Evolutionary conservation across 2,888 invertebrate genomes (phyloP), one percentile per base, ranked within the genome.

Genomic region (Thereva nobilitata): DNA sequence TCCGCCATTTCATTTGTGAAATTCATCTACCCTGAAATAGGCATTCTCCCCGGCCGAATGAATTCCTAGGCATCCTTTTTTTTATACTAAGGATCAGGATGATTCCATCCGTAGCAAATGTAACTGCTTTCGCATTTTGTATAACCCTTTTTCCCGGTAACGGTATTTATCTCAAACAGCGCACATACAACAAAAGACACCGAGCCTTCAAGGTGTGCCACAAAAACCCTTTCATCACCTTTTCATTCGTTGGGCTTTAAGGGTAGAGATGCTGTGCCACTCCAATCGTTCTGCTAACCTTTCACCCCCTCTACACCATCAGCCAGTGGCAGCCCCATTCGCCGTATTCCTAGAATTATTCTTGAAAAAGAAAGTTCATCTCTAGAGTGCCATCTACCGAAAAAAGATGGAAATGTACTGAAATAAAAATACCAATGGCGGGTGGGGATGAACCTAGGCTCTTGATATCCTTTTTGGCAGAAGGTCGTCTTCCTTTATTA

Each of bases 181-280:
- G 38, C 50, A 50, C 7, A 34, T 37, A 44, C 61, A 9, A 61
- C 49, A 47, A 38, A 38, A 61, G 61, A 38, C 41, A 61, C 23
- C 49, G 41, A 50, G 50, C 50, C 23, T 40, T 40, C 50, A 49
- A 40, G 61, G 61, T 50, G 50, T 9, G 50, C 50, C 41, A 49
- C 50, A 61, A 50, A 50, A 61, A 38, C 50, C 61, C 34, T 61
- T 61, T 61, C 61, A 61, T 61, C 61, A 61, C 61, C 61, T 42
- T 40, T 61, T 41, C 50, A 35, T 50, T n/a, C 40, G 45, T 40
- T 12, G 61, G 50, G 23, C 23, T 23, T 23, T 23, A 23, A 23
- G 23, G 23, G 23, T 23, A 23, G 23, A 23, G 2, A 23, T 23
- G 23, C 23, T 23, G 23, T 23, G 23, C 23, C 23, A 23, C 23